Percentiles rank a stretch among this genome's conserved stretches.
Conservation (phyloP, 2,113 vertebrate genomes). For the Ceyx margarethae region DNA sequence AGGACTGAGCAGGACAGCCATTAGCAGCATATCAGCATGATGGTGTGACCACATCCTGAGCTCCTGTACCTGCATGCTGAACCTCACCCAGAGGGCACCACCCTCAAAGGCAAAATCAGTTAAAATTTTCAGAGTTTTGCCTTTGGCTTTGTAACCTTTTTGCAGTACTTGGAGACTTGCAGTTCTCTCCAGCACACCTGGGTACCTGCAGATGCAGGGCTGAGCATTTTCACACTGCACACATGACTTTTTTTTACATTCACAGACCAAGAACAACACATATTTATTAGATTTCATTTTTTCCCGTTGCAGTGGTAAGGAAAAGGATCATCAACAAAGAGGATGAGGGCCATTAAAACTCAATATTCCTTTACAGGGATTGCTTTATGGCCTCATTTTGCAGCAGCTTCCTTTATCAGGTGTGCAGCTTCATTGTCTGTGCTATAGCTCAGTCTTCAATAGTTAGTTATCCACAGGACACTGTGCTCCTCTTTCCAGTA, state of each 20-base stretch:
- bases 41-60: not conserved
- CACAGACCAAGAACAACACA: not conserved
- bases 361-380: not conserved
- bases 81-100: fast-evolving
- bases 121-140: not conserved
- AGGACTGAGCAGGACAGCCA: not conserved
- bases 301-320: not conserved
- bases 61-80: fast-evolving
- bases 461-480: not conserved
- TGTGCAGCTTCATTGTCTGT: not conserved
- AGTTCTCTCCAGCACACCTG: not conserved
- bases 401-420: not conserved
- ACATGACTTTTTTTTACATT: not conserved
- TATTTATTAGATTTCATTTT: not conserved
- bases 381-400: constrained; percentile 14
- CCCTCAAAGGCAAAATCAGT: not conserved
- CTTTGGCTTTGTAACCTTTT: not conserved
- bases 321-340: not conserved
- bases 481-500: not conserved
- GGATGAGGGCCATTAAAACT: not conserved
- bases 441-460: not conserved
- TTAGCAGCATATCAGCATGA: not conserved
- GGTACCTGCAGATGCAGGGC: not conserved
- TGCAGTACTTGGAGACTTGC: not conserved
- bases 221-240: not conserved